Evolutionary conservation across 2,888 invertebrate species (phyloP).

Genomic region (Ectemnius cavifrons): DNA sequence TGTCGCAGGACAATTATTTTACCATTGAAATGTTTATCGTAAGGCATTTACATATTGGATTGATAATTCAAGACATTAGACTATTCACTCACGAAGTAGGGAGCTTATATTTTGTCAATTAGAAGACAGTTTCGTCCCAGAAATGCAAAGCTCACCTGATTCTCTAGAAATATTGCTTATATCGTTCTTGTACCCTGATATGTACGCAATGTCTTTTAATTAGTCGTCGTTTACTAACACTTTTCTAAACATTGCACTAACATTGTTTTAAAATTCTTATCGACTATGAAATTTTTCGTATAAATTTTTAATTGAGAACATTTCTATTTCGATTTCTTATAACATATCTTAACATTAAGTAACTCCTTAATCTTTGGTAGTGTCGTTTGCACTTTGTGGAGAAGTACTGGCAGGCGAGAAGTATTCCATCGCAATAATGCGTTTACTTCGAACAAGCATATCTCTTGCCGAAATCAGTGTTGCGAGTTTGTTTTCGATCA

Average conservation of each 20-base stretch:
- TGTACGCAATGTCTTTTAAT: not conserved
- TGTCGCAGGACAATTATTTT: slow-evolving; percentile 7
- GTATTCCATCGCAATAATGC: not conserved
- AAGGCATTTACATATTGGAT: slow-evolving; percentile 14
- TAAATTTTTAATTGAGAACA: not conserved
- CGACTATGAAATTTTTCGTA: not conserved
- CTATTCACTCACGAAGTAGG: not conserved
- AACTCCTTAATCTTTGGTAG: not conserved
- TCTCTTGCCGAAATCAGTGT: not conserved
- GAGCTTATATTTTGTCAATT: not conserved
- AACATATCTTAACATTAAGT: not conserved
- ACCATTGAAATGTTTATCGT: slow-evolving; percentile 10
- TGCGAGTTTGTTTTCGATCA: not conserved
- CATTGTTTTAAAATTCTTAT: slow-evolving; percentile 1
- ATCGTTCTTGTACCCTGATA: not conserved
- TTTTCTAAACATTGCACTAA: not conserved
- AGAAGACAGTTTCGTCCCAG: not conserved
- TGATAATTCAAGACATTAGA: not conserved
- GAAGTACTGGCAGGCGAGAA: not conserved
- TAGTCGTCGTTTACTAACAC: not conserved
- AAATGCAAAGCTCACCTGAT: not conserved
- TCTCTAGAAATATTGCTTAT: not conserved
- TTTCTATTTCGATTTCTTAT: not conserved
- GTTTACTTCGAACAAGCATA: not conserved
- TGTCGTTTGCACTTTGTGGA: not conserved